These are phyloP conservation scores for Vimba vimba DNA, from an alignment of 2,113 vertebrate genomes.

Conservation along the genomic window DNA sequence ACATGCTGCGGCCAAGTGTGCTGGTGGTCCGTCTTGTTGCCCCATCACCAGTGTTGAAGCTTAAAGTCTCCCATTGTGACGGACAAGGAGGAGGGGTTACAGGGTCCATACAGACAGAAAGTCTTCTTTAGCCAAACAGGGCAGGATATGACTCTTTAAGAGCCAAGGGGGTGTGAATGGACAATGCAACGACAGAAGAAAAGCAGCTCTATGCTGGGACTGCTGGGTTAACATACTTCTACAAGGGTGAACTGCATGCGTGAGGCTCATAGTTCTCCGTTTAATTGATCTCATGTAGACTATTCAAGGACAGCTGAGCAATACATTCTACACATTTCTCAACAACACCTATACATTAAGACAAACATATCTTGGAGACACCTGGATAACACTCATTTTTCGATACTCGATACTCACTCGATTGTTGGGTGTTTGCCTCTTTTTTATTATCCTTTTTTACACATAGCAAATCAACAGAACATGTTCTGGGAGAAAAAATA, in stretches of 20 bases:
- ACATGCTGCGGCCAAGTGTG: conserved; percentile 75
- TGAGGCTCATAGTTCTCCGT: conserved; percentile 7
- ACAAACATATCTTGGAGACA: background rate
- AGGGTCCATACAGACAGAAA: conserved; percentile 76
- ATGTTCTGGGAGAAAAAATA: background rate
- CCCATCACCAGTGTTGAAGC: conserved; percentile 75
- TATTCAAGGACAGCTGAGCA: background rate
- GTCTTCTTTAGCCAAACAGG: conserved; percentile 80
- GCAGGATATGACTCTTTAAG: conserved; percentile 84
- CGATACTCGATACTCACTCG: too few species aligned
- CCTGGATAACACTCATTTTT: background rate
- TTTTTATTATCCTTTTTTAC: background rate
- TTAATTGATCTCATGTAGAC: background rate
- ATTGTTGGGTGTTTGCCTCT: background rate
- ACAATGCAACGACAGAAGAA: conserved; percentile 75
- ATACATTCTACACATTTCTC: background rate
- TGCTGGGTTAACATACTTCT: conserved; percentile 50
- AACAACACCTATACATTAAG: background rate
- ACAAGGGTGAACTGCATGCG: conserved; percentile 14
- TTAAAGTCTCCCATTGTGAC: conserved; percentile 79
- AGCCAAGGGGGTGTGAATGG: conserved; percentile 72
- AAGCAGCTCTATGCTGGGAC: conserved; percentile 72
- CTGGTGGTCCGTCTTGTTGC: conserved; percentile 79
- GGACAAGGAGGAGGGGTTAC: conserved; percentile 75
- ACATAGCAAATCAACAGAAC: background rate